Evolutionary conservation across 2,888 invertebrate genomes (phyloP), one percentile per base, ranked within the genome.

Genomic region (Drosophila aldrichi): DNA sequence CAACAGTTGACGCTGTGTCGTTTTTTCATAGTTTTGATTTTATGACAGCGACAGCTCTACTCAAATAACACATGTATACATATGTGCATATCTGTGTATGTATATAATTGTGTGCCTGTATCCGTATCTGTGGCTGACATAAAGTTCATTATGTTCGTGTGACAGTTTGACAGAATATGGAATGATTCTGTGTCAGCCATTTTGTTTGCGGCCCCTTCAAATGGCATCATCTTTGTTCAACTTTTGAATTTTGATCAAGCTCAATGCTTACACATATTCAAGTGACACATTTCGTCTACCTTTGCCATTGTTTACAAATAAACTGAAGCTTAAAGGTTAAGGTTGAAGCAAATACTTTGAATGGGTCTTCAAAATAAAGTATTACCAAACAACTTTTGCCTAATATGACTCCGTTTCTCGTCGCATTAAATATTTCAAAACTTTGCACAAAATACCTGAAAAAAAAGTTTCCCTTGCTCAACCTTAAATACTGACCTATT

Each of bases 21-120:
- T 77, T 67, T 74, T 74, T 87, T 87, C 89, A 87, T 90, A 86
- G 77, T 74, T 88, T 73, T 82, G 86, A 88, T 79, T 88, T 85
- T 90, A 88, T 85, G 84, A 90, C 90, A 90, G 73, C 73, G 71
- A 77, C 86, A 88, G 77, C 83, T 82, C 70, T 66, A 69, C 55
- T 43, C 77, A 88, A 79, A 85, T 73, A 76, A 75, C 69, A 51
- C 55, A 65, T 36, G 8, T 38, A 36, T 57, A 18, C 38, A 6
- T 38, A 18, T 43, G 8, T 22, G 36, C 44, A 44, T 22, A 8
- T 46, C 22, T 18, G 29, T 20, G 20, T 20, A 38, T 58, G 55
- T 41, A 38, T 52, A 6, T 49, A 43, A 12, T 34, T 49, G 32
- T 49, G 32, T 34, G 14, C 14, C 32, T 8, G 49, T 32, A 49